Evolutionary conservation across 1,140 invertebrate genomes (phyloP).

Genomic region (Drosophila paulistorum): DNA sequence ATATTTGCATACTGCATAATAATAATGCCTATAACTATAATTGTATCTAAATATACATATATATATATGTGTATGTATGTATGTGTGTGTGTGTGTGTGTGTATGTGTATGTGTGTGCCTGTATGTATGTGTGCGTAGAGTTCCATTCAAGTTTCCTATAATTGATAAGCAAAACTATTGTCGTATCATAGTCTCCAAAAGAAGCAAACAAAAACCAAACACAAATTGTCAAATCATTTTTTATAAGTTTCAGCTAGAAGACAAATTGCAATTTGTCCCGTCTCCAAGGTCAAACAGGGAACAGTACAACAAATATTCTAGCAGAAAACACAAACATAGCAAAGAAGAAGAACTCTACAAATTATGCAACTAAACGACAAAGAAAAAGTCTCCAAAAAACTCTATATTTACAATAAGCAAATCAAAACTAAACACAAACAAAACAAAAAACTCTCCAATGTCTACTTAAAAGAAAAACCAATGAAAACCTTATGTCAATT

Average conservation of each 20-base stretch:
- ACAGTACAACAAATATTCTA: conserved; percentile 1
- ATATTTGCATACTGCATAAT: conserved; percentile 15
- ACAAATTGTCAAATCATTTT: background rate
- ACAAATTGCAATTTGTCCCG: conserved; percentile 39
- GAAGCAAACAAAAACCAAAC: conserved; percentile 5
- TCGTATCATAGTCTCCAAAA: conserved; percentile 46
- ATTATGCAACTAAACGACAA: background rate
- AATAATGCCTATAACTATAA: conserved; percentile 12
- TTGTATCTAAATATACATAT: background rate
- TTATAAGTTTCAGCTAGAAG: conserved; percentile 48
- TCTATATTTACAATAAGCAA: conserved; percentile 1
- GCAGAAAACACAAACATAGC: background rate
- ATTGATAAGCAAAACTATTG: conserved; percentile 43
- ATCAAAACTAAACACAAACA: background rate
- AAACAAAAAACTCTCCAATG: background rate
- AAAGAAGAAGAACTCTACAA: background rate
- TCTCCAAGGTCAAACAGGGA: conserved; percentile 17
- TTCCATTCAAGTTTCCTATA: conserved; percentile 55
- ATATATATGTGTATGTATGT: background rate
- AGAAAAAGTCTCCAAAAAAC: background rate
- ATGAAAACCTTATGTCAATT: background rate
- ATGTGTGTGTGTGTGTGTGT: background rate
- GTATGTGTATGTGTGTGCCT: background rate
- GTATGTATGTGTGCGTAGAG: conserved; percentile 15
- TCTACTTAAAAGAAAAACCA: background rate